Conservation (phyloP, 2,888 invertebrate species). For the Agrochola litura region DNA sequence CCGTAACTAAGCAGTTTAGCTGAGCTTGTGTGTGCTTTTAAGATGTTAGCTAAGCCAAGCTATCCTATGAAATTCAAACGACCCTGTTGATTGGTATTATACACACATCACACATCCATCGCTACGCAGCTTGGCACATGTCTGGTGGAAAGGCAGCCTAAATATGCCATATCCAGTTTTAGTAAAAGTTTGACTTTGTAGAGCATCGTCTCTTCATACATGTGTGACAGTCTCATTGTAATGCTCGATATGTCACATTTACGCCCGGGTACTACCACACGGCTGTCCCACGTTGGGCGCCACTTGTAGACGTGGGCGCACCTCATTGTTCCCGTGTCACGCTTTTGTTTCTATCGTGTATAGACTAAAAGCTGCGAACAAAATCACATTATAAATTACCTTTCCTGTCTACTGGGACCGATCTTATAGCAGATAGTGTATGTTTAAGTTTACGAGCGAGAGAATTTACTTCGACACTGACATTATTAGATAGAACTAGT, state of each 20-base stretch:
- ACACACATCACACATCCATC: conserved; percentile 7
- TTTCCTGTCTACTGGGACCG: conserved; percentile 45
- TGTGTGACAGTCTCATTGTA: neutral
- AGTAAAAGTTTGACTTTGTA: neutral
- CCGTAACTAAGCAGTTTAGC: neutral
- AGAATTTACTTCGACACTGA: conserved; percentile 42
- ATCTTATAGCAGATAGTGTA: conserved; percentile 44
- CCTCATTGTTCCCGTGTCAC: conserved; percentile 35
- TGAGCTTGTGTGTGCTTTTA: neutral
- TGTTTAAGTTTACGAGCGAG: conserved; percentile 40
- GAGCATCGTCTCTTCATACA: neutral
- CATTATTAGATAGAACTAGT: conserved; percentile 40
- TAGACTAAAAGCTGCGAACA: conserved; percentile 67
- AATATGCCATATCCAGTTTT: conserved; percentile 19
- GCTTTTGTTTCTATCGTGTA: conserved; percentile 57
- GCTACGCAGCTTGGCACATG: neutral
- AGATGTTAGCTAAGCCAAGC: neutral
- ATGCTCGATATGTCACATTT: conserved; percentile 1
- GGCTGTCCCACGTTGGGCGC: conserved; percentile 42
- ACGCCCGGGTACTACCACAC: neutral
- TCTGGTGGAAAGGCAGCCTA: conserved; percentile 5
- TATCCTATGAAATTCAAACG: neutral
- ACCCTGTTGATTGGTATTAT: conserved; percentile 4
- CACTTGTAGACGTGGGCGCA: conserved; percentile 33
- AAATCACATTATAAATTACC: conserved; percentile 65